Conservation (phyloP, 2,797 vertebrate genomes). For the Neomorphus geoffroyi region DNA sequence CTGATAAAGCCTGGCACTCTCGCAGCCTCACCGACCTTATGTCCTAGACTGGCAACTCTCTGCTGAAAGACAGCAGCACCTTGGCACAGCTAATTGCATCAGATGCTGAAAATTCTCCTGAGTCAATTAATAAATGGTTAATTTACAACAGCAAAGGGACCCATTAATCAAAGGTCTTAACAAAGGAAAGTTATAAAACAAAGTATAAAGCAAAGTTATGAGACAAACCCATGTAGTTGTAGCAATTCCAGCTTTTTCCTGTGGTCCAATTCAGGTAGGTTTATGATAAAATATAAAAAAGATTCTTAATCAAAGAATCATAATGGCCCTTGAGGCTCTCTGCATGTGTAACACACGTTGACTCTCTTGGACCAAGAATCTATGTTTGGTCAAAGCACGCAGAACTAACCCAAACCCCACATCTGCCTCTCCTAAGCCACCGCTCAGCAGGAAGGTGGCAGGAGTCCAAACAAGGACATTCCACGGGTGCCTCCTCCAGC, state of each 20-base stretch:
- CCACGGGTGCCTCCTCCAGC: background rate
- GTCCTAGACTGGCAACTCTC: background rate
- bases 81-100: background rate
- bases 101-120: background rate
- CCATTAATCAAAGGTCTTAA: background rate
- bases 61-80: background rate
- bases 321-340: background rate
- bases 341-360: fast-evolving
- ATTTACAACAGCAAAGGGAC: background rate
- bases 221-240: background rate
- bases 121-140: background rate
- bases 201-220: background rate
- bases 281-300: background rate
- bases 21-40: background rate
- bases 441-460: background rate
- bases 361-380: background rate
- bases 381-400: background rate
- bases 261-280: background rate
- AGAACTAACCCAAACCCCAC: background rate
- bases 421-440: background rate
- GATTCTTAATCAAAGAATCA: background rate
- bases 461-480: background rate
- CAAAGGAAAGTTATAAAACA: background rate
- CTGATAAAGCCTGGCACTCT: background rate
- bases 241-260: background rate